Evolutionary conservation across 2,797 vertebrate species (phyloP).

Genomic region (Ptychobarbus kaznakovi): DNA sequence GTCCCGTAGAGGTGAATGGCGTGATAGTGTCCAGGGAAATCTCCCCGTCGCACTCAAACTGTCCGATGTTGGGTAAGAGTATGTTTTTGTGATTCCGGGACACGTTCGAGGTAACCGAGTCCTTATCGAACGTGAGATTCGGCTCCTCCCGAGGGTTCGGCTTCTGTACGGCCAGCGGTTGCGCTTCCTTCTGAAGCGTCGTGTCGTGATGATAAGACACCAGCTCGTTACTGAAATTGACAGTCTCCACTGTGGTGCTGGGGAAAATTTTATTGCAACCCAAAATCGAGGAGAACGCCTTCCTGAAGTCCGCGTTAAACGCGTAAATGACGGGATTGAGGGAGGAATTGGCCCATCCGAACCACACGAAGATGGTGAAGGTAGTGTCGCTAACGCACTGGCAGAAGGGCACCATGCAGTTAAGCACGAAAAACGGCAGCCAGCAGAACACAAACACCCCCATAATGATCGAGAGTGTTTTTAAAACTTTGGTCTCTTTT

Average conservation of each 20-base stretch:
- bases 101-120: slow-evolving; percentile 66
- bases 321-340: slow-evolving; percentile 76
- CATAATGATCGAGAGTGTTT: slow-evolving; percentile 74
- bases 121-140: slow-evolving; percentile 60
- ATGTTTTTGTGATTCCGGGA: slow-evolving; percentile 56
- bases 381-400: slow-evolving; percentile 69
- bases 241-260: slow-evolving; percentile 59
- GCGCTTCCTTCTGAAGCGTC: slow-evolving; percentile 67
- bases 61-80: slow-evolving; percentile 68
- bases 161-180: slow-evolving; percentile 62
- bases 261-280: slow-evolving; percentile 69
- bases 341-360: slow-evolving; percentile 78
- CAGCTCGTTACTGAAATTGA: slow-evolving; percentile 75
- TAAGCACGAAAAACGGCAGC: slow-evolving; percentile 79
- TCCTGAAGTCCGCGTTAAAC: slow-evolving; percentile 75
- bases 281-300: slow-evolving; percentile 72
- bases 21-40: slow-evolving; percentile 66
- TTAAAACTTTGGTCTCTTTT: slow-evolving; percentile 84
- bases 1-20: slow-evolving; percentile 49
- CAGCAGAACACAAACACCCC: slow-evolving; percentile 75
- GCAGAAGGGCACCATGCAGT: slow-evolving; percentile 70
- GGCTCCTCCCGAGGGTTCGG: slow-evolving; percentile 55
- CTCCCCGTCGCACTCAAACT: slow-evolving; percentile 63
- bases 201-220: slow-evolving; percentile 74
- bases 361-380: slow-evolving; percentile 73